Base-by-base conservation (phyloP, 1,140 invertebrate genomes). In the Platyscapa corneri region DNA sequence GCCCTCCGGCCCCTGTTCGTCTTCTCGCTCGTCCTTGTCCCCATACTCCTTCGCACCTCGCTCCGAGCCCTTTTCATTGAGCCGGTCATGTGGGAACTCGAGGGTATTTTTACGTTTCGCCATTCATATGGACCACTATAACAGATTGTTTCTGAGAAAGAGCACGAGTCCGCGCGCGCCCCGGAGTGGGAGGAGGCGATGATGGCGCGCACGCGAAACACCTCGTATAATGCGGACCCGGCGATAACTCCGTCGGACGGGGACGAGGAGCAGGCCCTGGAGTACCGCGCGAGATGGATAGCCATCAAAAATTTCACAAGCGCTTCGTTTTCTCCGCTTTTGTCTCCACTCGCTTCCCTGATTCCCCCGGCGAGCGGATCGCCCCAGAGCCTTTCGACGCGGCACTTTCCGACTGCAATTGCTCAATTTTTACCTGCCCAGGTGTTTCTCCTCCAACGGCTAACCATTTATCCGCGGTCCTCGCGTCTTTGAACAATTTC, bases 111-210 rank as follows among this genome's bases (percentile, higher is more conserved):
- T 93, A 92, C 92, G 91, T 92, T 92, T 93, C 90, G 90, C 93
- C 92, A 93, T 93, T 93, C 92, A 93, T 89, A 89, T 90, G 90
- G 90, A 87, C 84, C 89, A 87, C 89, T 92, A 89, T 92, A 92
- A 93, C 91, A 92, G 92, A 93, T 93, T 91, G 90, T 93, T 93
- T 93, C 92, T 92, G 82, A 86, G 92, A 93, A 92, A 89, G 88
- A 87, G 87, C 88, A 82, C 84, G 88, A 86, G 85, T 39, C 49
- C 83, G 87, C 87, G 78, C 76, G 56, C 39, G 76, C 27, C 10
- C 23, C 30, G 7, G 27, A 39, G 23, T 12, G 14, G 16, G 20
- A 78, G 49, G 30, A 60, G 32, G 56, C 78, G 60, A 30, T 65
- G 75, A 75, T 32, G 80, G 74, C 77, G 67, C 49, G 74, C 81